Conservation (phyloP, 1,140 invertebrate species). For the Carposina sasakii region DNA sequence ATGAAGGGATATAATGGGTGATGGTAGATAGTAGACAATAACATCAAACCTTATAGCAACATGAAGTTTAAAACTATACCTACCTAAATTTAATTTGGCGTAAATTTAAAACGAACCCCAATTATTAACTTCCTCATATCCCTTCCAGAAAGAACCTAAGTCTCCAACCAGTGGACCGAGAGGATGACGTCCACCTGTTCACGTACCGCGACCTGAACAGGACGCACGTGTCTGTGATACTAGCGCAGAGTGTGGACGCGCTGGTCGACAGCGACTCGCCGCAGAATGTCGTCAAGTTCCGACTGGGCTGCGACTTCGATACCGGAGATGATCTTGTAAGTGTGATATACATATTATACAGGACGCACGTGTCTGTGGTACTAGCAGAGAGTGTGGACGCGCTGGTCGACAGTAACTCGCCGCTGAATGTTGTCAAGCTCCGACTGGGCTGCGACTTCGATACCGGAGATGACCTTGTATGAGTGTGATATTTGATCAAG, state of each 20-base stretch:
- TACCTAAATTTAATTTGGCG: too few relatives aligned
- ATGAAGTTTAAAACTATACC: too few relatives aligned
- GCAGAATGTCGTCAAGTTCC: conserved; percentile 88
- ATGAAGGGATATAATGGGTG: too few relatives aligned
- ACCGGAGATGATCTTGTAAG: conserved; percentile 76
- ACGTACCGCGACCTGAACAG: conserved; percentile 79
- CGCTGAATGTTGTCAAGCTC: conserved; percentile 89
- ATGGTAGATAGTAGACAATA: too few relatives aligned
- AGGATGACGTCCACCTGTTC: conserved; percentile 82
- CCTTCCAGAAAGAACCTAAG: conserved; percentile 75
- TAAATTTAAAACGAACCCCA: too few relatives aligned
- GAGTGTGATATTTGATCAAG: too few relatives aligned
- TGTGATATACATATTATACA: too few relatives aligned
- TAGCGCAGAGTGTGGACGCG: conserved; percentile 83
- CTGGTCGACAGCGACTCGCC: conserved; percentile 86
- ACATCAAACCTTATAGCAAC: too few relatives aligned
- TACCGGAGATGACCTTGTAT: conserved; percentile 75
- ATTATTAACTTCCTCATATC: not conserved
- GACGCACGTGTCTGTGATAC: conserved; percentile 80
- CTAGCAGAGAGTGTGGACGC: conserved; percentile 83
- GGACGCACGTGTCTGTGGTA: conserved; percentile 81
- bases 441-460: conserved; percentile 77
- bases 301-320: conserved; percentile 77
- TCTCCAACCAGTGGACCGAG: conserved; percentile 81
- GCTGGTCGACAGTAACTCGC: conserved; percentile 84